A percentile compares a stretch with the other conserved stretches of the same genome.
Conservation (phyloP, 2,113 vertebrate genomes). For the Dolichallabes microphthalmus region DNA sequence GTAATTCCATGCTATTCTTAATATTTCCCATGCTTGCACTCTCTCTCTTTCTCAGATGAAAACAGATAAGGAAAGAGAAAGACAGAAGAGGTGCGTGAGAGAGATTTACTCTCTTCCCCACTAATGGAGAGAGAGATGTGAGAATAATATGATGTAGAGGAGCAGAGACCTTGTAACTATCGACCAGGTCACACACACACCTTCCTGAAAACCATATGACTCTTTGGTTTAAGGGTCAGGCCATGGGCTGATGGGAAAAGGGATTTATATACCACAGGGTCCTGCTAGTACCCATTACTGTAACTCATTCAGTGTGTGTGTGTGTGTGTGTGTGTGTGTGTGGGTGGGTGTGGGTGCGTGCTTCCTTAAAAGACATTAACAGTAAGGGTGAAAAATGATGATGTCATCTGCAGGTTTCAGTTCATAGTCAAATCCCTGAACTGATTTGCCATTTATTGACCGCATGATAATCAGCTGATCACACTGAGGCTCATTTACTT, state of each 20-base stretch:
- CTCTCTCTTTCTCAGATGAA: constrained; percentile 33
- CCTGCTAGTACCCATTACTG: constrained; percentile 44
- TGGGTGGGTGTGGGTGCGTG: not conserved
- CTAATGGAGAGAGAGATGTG: constrained; percentile 57
- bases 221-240: constrained; percentile 43
- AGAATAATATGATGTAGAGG: constrained; percentile 57
- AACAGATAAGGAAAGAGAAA: constrained; percentile 14
- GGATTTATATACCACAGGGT: constrained; percentile 49
- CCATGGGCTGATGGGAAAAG: constrained; percentile 54
- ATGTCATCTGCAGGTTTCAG: not conserved
- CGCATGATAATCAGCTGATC: not conserved
- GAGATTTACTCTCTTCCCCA: constrained; percentile 53
- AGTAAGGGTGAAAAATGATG: constrained; percentile 2
- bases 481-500: not conserved
- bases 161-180: constrained; percentile 54
- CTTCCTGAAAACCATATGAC: constrained; percentile 48
- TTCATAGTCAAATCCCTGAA: not conserved
- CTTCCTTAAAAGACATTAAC: not conserved
- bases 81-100: constrained; percentile 21
- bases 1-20: constrained; percentile 50
- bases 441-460: not conserved
- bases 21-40: constrained; percentile 41
- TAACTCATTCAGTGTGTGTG: constrained; percentile 45
- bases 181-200: constrained; percentile 51
- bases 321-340: not conserved